Conservation (phyloP, 2,888 invertebrate species). For the Girardia tigrina region DNA sequence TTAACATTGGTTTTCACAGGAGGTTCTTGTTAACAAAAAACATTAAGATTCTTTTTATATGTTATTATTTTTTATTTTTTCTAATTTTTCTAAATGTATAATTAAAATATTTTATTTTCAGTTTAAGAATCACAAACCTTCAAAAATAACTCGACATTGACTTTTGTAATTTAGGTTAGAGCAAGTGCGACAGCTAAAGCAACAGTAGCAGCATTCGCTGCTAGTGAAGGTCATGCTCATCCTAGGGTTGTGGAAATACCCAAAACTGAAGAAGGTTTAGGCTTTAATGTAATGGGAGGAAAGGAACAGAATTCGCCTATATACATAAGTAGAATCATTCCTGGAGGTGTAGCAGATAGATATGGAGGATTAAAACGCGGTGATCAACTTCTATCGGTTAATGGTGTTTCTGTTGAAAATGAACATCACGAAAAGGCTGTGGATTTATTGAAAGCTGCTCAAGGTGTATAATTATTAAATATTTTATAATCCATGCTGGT, state of each 20-base stretch:
- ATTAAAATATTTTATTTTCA: too few relatives aligned
- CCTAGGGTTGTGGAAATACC: conserved; percentile 94
- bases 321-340: conserved; percentile 95
- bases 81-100: too few relatives aligned
- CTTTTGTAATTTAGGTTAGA: conserved; percentile 50
- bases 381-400: conserved; percentile 89
- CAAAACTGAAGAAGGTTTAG: conserved; percentile 94
- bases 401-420: conserved; percentile 95
- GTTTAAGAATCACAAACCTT: too few relatives aligned
- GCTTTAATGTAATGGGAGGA: conserved; percentile 98
- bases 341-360: conserved; percentile 81
- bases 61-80: too few relatives aligned
- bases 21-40: too few relatives aligned
- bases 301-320: conserved; percentile 98
- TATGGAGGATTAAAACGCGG: conserved; percentile 92
- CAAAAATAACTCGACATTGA: too few relatives aligned
- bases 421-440: conserved; percentile 99
- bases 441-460: conserved; percentile 85
- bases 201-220: conserved; percentile 69
- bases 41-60: too few relatives aligned
- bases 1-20: too few relatives aligned
- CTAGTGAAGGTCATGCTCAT: conserved; percentile 95
- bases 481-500: too few relatives aligned
- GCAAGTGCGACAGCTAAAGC: conserved; percentile 97
- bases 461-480: conserved; percentile 55